Base-by-base conservation (phyloP, 2,113 vertebrate genomes). In the Peucedramus taeniatus region DNA sequence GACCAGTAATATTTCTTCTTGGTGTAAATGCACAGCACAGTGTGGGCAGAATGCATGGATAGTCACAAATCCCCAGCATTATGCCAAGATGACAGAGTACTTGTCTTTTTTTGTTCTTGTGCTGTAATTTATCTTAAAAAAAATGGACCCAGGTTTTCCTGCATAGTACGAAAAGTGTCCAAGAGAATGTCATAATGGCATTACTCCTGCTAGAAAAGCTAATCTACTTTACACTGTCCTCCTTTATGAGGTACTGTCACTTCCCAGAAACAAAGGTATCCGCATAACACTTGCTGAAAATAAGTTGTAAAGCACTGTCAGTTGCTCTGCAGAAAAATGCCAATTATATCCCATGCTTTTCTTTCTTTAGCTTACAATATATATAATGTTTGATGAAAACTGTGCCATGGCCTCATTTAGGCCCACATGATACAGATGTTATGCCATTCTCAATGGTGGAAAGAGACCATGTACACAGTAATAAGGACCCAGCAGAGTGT, bases 21-120 rank as follows among this genome's bases (percentile, higher is more conserved):
- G 1, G 51, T 61, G 88, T 87, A 90, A 94, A 53, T 75, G 92
- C 75, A 16, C 88, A 93, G 92, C 85, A 30, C 12, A 5, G 83
- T 18, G 50, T 12, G 69, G 96, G 94, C 71, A 96, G 94, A 28
- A 93, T 3, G 63, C 92, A 89, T 71, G 90, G 94, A 49, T 68
- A 69, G 94, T 71, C 93, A 83, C 96, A 97, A 92, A 96, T 92
- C 90, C 96, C 85, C 21, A 93, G 90, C 92, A 96, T 95, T 94
- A 95, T 95, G 96, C 96, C 94, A 96, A 90, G 93, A 97, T 97
- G 96, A 97, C 93, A 94, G 96, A 97, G 96, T 71, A 95, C 96
- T 96, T 96, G 96, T 96, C 96, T 96, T 93, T 96, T 96, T 96
- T 97, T 89, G 90, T 90, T 95, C 96, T 71, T 60, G 60, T 78